Evolutionary conservation across 1,140 invertebrate species (phyloP).

Genomic region (Liolophura sinensis): DNA sequence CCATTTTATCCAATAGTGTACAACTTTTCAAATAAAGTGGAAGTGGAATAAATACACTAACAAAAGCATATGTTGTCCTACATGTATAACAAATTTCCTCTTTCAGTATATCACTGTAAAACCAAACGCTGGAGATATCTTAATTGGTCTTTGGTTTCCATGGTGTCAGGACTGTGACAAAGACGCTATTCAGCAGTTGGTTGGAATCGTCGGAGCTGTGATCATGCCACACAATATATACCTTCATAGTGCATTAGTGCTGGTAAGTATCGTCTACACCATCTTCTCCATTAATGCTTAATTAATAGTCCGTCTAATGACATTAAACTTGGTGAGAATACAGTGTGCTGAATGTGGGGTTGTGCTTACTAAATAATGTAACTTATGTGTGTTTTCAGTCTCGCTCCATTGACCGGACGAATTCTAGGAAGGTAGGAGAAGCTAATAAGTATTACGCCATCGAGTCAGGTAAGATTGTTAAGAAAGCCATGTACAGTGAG

Average conservation of each 20-base stretch:
- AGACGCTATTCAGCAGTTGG: conserved; percentile 74
- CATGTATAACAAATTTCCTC: not conserved
- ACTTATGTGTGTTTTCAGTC: conserved; percentile 65
- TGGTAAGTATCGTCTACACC: conserved; percentile 62
- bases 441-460: conserved; percentile 88
- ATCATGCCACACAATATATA: conserved; percentile 97
- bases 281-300: no score
- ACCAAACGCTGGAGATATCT: conserved; percentile 72
- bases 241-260: conserved; percentile 86
- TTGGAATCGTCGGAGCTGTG: conserved; percentile 87
- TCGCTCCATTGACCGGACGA: conserved; percentile 74
- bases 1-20: no score
- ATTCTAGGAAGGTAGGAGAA: conserved; percentile 73
- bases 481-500: no score
- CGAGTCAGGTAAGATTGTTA: conserved; percentile 66
- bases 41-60: no score
- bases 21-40: no score
- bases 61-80: no score
- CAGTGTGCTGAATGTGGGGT: no score
- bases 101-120: conserved; percentile 74
- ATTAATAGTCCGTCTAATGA: no score
- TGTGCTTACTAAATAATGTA: no score
- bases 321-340: no score
- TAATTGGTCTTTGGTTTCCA: conserved; percentile 81
- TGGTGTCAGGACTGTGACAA: conserved; percentile 76